Conservation (phyloP, 2,888 invertebrate genomes). For the Platycnemis pennipes region DNA sequence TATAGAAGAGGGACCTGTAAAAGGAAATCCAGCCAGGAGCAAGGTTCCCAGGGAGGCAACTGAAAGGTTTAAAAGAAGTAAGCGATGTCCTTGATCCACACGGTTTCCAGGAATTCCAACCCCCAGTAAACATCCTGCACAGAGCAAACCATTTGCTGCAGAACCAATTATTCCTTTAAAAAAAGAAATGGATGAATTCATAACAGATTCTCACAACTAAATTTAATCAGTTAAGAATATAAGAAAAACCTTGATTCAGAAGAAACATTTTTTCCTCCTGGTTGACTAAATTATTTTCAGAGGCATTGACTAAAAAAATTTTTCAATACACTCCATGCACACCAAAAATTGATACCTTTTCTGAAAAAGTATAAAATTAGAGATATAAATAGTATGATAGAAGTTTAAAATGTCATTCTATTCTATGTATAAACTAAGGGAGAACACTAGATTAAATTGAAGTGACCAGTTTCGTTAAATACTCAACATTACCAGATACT, state of each 20-base stretch:
- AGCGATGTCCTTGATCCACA: conserved; percentile 77
- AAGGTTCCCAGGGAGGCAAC: conserved; percentile 81
- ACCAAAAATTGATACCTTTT: too few species aligned
- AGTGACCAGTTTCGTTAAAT: too few species aligned
- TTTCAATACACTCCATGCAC: too few species aligned
- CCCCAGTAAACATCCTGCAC: conserved; percentile 81
- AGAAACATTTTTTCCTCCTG: background rate
- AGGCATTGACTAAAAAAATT: background rate
- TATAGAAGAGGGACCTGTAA: conserved; percentile 81
- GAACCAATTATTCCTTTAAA: conserved; percentile 81
- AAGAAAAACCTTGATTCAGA: background rate
- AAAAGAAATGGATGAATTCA: conserved; percentile 59
- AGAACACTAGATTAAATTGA: too few species aligned
- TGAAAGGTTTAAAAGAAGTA: conserved; percentile 81
- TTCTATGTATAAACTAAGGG: too few species aligned
- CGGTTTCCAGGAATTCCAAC: conserved; percentile 80
- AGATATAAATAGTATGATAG: too few species aligned
- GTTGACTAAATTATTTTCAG: background rate
- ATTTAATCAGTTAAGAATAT: too few species aligned
- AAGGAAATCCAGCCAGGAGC: conserved; percentile 81
- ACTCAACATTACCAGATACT: too few species aligned
- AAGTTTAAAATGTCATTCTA: too few species aligned
- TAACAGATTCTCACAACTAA: background rate
- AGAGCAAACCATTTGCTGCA: conserved; percentile 82
- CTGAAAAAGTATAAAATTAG: too few species aligned